Evolutionary conservation across 2,113 vertebrate genomes (phyloP), one percentile per base, ranked within the genome.

Genomic region (Salvator merianae): DNA sequence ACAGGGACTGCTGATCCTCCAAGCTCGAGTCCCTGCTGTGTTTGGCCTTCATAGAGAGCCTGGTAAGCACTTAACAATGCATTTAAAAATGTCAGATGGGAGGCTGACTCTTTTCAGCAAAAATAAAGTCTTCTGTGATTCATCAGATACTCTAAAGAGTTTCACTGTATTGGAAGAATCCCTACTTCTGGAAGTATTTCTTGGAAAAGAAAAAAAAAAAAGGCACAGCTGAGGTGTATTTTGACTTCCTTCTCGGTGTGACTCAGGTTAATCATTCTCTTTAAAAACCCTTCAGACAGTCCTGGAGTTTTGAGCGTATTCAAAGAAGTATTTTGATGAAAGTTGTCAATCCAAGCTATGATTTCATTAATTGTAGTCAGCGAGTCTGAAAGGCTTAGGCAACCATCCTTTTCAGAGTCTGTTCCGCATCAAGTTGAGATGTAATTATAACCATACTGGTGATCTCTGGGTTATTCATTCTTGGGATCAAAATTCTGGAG

Each of bases 321-420:
- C 4, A 66, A 3, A 10, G 1, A 75, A n/a, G 43, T 30, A 77
- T 34, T 53, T 77, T 38, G 66, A 36, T 43, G 68, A 0, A 7
- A 84, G 26, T 32, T n/a, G 34, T 16, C 24, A 73, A 28, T 82
- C 13, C 5, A 4, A 20, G 4, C 16, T 30, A 18, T 5, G 10
- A 70, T 63, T 36, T 43, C 2, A 0, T 77, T 74, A 75, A 82
- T 20, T 0, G 10, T 9, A 79, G 55, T 38, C 77, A 30, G 8
- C 90, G 84, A 83, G 71, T 72, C 30, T 73, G 63, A 53, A 84
- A 62, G 38, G 43, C 1, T n/a, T 69, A 26, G 8, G 28, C 36
- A 62, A 50, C 43, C 0, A 0, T 87, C 16, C 82, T 62, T 81
- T 88, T 90, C 75, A 85, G 66, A 65, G 50, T 79, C 69, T 79